Percentiles rank a stretch among this genome's conserved stretches.
Evolutionary conservation across 2,888 invertebrate genomes (phyloP).

Genomic region (Ectropis crepuscularia): DNA sequence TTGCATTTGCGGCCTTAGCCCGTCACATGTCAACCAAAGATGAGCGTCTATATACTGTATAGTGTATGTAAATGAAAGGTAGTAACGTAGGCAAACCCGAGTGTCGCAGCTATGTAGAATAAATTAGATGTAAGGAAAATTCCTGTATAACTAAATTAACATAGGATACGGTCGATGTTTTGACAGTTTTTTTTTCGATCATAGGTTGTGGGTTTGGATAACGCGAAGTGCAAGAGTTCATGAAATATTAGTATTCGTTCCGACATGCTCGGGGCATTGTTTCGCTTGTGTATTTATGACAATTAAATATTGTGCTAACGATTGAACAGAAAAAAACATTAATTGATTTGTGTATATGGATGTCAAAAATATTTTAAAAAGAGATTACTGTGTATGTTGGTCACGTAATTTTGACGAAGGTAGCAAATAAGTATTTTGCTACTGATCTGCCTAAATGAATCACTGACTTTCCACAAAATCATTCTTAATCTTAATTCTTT

Average conservation of each 20-base stretch:
- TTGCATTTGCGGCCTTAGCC: slow-evolving; percentile 34
- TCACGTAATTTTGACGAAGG: no score
- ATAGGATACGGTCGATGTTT: slow-evolving; percentile 37
- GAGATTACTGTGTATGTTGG: no score
- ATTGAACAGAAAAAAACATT: no score
- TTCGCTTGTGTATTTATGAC: no score
- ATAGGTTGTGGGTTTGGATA: slow-evolving; percentile 13
- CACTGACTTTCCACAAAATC: no score
- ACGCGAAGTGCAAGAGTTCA: slow-evolving; percentile 3
- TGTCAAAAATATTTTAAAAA: no score
- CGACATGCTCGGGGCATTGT: no score
- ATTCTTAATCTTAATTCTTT: no score
- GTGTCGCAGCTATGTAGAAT: slow-evolving; percentile 55
- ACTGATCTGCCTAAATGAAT: no score
- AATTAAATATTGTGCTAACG: no score
- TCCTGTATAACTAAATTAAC: slow-evolving; percentile 37
- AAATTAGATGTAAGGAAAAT: slow-evolving; percentile 46
- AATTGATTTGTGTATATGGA: no score
- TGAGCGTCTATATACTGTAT: slow-evolving; percentile 51
- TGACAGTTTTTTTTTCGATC: slow-evolving; percentile 39
- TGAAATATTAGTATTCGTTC: not conserved
- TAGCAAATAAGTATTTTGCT: no score
- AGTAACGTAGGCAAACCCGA: slow-evolving; percentile 52
- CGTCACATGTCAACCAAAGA: slow-evolving; percentile 63
- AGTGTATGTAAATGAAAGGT: slow-evolving; percentile 51